Evolutionary conservation across 2,888 invertebrate genomes (phyloP).

Genomic region (Drosophila birchii): DNA sequence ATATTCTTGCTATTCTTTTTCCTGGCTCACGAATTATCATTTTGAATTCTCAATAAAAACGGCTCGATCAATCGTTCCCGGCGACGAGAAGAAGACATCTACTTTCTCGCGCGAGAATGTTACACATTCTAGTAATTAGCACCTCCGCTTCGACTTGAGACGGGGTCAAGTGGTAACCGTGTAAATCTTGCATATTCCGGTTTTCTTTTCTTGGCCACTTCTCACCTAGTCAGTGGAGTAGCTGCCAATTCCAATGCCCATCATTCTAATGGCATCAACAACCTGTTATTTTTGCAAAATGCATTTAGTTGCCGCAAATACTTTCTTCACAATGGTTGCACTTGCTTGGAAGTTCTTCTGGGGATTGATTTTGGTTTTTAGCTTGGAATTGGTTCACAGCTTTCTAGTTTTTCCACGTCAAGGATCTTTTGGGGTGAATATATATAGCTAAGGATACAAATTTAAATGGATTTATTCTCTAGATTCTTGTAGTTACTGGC

Average conservation of each 20-base stretch:
- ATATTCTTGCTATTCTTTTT: conserved; percentile 47
- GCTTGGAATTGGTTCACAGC: conserved; percentile 19
- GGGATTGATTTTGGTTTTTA: conserved; percentile 14
- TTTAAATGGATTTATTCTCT: accelerated
- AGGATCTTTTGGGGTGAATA: conserved; percentile 75
- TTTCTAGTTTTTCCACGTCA: conserved; percentile 76
- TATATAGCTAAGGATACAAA: not conserved
- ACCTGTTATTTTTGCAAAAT: conserved; percentile 26
- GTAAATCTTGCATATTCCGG: conserved; percentile 72
- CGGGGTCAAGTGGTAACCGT: conserved; percentile 55
- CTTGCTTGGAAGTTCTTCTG: not conserved
- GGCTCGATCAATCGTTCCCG: conserved; percentile 14
- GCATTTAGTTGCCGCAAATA: conserved; percentile 53
- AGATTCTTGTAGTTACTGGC: conserved; percentile 87
- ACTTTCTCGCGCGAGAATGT: conserved; percentile 53
- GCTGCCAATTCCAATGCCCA: conserved; percentile 37
- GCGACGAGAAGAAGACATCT: conserved; percentile 11
- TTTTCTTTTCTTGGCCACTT: conserved; percentile 39
- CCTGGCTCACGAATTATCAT: conserved; percentile 24
- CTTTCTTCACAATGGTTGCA: conserved; percentile 58
- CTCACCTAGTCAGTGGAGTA: conserved; percentile 22
- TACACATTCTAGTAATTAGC: conserved; percentile 72
- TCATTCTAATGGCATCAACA: not conserved
- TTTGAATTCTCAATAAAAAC: conserved; percentile 37
- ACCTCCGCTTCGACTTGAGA: conserved; percentile 48